phyloP scores from a whole-genome alignment of 1,140 invertebrate species.

The Bombus fervidus region DNA sequence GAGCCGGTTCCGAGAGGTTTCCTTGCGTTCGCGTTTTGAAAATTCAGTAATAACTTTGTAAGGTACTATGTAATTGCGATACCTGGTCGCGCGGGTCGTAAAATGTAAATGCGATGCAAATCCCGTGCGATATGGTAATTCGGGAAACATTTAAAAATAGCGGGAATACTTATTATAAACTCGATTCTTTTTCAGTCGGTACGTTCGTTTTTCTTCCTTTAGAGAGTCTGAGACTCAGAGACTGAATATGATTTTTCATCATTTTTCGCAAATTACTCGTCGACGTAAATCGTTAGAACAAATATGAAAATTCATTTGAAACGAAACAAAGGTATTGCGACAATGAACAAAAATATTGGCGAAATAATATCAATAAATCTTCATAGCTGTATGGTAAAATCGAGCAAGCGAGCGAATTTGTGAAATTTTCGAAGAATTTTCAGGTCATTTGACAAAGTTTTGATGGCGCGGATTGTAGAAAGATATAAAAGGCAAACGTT shows the following conservation, averaged over 20 bases:
- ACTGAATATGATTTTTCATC: too few species aligned
- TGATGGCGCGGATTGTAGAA: background rate
- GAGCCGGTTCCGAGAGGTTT: background rate
- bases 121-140: conserved; percentile 59
- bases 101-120: conserved; percentile 68
- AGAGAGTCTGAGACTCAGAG: too few species aligned
- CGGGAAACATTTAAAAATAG: conserved; percentile 66
- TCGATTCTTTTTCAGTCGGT: conserved; percentile 37
- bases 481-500: conserved; percentile 2
- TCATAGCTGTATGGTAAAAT: too few species aligned
- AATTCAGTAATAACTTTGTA: conserved; percentile 61
- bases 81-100: conserved; percentile 36
- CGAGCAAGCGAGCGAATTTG: background rate
- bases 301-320: background rate
- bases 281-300: background rate
- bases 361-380: background rate
- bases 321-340: background rate
- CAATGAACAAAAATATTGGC: background rate
- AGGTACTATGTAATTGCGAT: conserved; percentile 55
- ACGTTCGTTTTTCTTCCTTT: background rate
- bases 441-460: background rate
- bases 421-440: background rate
- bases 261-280: too few species aligned
- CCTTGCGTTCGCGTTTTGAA: conserved; percentile 38
- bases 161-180: conserved; percentile 56